Evolutionary conservation across 2,888 invertebrate species (phyloP).

Genomic region (Brachylomia viminalis): DNA sequence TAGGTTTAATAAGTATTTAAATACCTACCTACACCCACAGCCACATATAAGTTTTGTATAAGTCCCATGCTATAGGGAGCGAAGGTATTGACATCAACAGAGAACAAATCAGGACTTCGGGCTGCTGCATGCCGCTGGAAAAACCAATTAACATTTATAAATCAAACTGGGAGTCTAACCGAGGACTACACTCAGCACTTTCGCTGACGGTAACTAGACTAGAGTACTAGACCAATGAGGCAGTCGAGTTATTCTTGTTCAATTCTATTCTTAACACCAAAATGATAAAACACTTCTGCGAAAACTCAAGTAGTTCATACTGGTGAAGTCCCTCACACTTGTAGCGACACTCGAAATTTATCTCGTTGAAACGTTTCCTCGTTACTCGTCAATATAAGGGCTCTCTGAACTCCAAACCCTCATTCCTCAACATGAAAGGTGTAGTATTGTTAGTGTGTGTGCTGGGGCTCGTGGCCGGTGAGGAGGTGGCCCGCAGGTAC

Average conservation of each 20-base stretch:
- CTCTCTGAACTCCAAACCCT: neutral
- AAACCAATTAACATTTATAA: neutral
- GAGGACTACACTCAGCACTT: neutral
- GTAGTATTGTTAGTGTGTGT: conserved; percentile 18
- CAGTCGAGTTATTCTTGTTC: neutral
- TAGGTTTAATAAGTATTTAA: neutral
- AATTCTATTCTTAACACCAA: conserved; percentile 2
- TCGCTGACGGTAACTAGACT: neutral
- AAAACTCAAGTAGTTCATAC: neutral
- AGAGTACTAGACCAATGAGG: neutral
- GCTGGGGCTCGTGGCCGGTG: conserved; percentile 1
- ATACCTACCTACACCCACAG: too few relatives aligned
- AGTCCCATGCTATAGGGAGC: neutral
- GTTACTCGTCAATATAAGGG: conserved; percentile 2
- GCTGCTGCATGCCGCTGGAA: neutral
- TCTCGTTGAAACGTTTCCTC: conserved; percentile 9
- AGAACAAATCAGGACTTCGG: too few relatives aligned
- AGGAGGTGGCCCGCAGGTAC: conserved; percentile 38
- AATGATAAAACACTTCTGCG: neutral
- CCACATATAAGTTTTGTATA: neutral
- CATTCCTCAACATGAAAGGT: conserved; percentile 29
- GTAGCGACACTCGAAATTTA: conserved; percentile 3
- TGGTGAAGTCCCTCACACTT: conserved; percentile 17
- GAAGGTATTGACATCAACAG: neutral
- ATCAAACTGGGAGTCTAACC: neutral